A percentile compares a stretch with the other conserved stretches of the same genome.
phyloP scores from a whole-genome alignment of 2,113 vertebrate species.

The Syngnathoides biaculeatus region DNA sequence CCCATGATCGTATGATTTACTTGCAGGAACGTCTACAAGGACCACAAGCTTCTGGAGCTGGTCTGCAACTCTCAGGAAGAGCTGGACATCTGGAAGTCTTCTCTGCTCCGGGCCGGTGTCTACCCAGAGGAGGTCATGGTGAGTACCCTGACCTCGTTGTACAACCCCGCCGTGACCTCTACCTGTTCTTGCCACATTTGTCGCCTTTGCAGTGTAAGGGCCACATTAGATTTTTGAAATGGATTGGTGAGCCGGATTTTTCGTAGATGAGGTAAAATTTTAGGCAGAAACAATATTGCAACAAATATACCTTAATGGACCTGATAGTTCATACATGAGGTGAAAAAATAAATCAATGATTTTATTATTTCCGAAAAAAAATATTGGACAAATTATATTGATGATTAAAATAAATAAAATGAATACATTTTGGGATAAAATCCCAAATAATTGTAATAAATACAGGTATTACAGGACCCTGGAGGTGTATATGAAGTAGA shows the following conservation, averaged over 20 bases:
- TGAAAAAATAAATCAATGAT: neutral
- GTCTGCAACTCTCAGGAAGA: constrained; percentile 88
- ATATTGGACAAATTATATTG: too few relatives aligned
- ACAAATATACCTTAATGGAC: neutral
- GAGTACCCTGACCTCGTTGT: constrained; percentile 64
- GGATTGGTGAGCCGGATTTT: neutral
- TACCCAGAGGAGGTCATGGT: constrained; percentile 86
- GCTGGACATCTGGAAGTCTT: constrained; percentile 94
- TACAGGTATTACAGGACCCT: too few relatives aligned
- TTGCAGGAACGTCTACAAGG: constrained; percentile 92
- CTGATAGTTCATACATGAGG: neutral
- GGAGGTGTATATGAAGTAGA: too few relatives aligned
- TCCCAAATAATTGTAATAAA: too few relatives aligned
- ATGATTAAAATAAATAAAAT: too few relatives aligned
- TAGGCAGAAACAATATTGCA: neutral
- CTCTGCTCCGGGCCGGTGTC: constrained; percentile 86
- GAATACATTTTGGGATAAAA: too few relatives aligned
- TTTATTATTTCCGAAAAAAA: too few relatives aligned
- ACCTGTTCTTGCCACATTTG: constrained; percentile 42
- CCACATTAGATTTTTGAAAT: neutral
- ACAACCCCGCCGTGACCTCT: constrained; percentile 12
- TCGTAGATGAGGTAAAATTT: neutral
- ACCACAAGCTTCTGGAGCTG: constrained; percentile 89
- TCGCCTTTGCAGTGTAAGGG: neutral
- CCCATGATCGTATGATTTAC: neutral